A percentile compares a stretch with the other conserved stretches of the same genome.
phyloP scores from a whole-genome alignment of 35 echinoderm and acorn worm genomes.

The Heliocidaris tuberculata region DNA sequence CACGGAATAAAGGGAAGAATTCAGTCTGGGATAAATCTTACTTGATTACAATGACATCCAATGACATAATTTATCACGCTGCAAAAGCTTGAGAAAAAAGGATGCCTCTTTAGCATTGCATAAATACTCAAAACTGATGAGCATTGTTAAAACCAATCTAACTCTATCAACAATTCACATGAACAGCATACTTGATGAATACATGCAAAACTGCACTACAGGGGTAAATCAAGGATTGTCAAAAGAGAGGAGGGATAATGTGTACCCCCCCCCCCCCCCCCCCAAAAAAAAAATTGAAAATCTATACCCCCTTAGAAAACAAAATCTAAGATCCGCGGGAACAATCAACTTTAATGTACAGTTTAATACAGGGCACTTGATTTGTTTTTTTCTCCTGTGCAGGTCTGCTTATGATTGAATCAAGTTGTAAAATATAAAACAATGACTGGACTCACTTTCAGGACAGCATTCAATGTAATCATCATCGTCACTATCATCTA shows the following conservation, averaged over 20 bases:
- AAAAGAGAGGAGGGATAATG: too few relatives aligned
- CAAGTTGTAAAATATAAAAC: neutral
- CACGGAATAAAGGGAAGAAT: neutral
- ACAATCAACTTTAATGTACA: neutral
- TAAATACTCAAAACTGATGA: too few relatives aligned
- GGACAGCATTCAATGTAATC: conserved; percentile 66
- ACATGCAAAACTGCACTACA: too few relatives aligned
- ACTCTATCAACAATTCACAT: too few relatives aligned
- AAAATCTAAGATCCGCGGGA: neutral
- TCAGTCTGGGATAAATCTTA: neutral
- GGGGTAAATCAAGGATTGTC: neutral
- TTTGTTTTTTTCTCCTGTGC: neutral
- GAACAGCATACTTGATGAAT: too few relatives aligned
- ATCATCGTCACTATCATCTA: conserved; percentile 69
- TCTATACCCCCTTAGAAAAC: too few relatives aligned
- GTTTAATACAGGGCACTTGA: neutral
- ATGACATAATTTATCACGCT: too few relatives aligned
- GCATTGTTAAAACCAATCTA: too few relatives aligned
- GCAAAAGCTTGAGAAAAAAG: too few relatives aligned
- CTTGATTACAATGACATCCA: neutral
- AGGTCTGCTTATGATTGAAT: neutral
- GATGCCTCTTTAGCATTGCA: too few relatives aligned
- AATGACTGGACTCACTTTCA: conserved; percentile 56
- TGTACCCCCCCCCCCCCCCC: too few relatives aligned
- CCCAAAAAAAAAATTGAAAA: too few relatives aligned